Evolutionary conservation across 2,888 invertebrate genomes (phyloP).

Genomic region (Pantelozetes paolii): DNA sequence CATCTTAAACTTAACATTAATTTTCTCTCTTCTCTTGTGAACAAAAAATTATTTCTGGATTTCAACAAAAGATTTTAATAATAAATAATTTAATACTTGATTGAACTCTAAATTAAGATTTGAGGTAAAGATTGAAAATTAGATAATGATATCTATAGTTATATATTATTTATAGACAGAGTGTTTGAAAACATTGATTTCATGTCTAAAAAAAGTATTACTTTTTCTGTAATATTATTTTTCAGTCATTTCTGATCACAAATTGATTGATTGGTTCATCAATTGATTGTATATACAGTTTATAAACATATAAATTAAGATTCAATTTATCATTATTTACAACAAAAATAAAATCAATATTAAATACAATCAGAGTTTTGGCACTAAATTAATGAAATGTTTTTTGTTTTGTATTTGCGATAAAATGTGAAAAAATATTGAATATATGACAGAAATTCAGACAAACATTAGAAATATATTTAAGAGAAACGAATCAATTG

Average conservation of each 20-base stretch:
- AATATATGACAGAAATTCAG: neutral
- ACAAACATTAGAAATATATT: neutral
- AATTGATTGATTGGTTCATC: neutral
- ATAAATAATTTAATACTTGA: too few species aligned
- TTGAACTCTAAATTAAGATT: neutral
- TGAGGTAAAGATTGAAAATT: neutral
- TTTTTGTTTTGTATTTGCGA: constrained; percentile 11
- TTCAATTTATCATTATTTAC: neutral
- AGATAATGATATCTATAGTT: neutral
- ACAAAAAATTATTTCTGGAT: too few species aligned
- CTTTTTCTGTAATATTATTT: neutral
- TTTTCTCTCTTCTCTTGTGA: neutral
- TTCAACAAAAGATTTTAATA: too few species aligned
- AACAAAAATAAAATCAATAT: neutral
- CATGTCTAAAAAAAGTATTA: neutral
- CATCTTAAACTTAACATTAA: neutral
- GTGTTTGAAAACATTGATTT: neutral
- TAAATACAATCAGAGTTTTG: neutral
- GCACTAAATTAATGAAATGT: neutral
- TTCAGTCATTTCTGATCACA: neutral
- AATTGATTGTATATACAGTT: neutral
- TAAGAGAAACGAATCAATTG: neutral
- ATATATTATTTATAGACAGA: neutral
- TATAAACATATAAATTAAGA: neutral
- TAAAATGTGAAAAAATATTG: neutral